Percentiles rank a stretch among this genome's conserved stretches.
Conservation (phyloP, 1,140 invertebrate genomes). For the Odontomachus brunneus region DNA sequence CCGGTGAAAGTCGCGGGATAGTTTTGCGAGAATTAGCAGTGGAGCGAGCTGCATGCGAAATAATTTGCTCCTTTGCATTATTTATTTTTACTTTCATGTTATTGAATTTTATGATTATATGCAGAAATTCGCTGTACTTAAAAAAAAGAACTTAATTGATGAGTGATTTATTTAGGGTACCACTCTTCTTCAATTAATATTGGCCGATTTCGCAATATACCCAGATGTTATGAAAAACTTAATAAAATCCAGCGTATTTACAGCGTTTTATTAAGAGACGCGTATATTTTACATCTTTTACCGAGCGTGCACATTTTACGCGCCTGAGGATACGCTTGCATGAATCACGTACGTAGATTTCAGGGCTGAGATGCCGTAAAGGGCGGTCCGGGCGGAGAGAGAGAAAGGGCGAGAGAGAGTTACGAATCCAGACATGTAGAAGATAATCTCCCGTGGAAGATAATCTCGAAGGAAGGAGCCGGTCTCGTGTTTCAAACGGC, state of each 20-base stretch:
- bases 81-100: not conserved
- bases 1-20: not conserved
- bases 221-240: slow-evolving; percentile 24
- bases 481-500: slow-evolving; percentile 48
- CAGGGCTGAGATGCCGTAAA: slow-evolving; percentile 44
- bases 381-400: slow-evolving; percentile 9
- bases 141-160: not conserved
- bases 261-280: slow-evolving; percentile 52
- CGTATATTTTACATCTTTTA: slow-evolving; percentile 48
- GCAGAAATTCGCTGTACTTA: not conserved
- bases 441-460: slow-evolving; percentile 49
- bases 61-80: not conserved
- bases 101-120: no score
- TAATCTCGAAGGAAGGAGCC: slow-evolving; percentile 56
- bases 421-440: slow-evolving; percentile 41
- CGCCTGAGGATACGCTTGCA: slow-evolving; percentile 31
- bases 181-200: not conserved
- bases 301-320: slow-evolving; percentile 36
- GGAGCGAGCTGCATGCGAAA: no score
- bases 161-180: not conserved
- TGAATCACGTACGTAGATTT: slow-evolving; percentile 41
- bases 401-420: slow-evolving; percentile 34
- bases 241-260: slow-evolving; percentile 43
- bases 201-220: not conserved
- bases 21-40: not conserved